Conservation (phyloP, 2,797 vertebrate genomes). For the Poeciliopsis infans region DNA sequence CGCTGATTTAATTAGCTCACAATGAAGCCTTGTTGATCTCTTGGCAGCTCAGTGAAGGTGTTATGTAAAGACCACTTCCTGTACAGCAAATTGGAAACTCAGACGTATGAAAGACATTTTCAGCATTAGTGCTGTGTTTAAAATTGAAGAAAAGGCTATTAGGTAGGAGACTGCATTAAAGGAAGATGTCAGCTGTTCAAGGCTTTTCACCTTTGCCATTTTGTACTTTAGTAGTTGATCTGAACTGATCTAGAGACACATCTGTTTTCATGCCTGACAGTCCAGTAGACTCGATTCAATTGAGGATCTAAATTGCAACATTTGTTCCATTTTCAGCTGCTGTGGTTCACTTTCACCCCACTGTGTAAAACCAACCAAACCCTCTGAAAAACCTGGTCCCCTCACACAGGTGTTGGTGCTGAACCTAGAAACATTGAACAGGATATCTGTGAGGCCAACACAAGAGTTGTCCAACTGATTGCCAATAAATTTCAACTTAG, state of each 20-base stretch:
- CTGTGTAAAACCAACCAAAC: neutral
- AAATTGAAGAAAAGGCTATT: neutral
- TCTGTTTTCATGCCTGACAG: neutral
- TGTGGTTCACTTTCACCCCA: too few species aligned
- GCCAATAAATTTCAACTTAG: too few species aligned
- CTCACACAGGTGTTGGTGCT: neutral
- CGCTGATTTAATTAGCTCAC: slow-evolving; percentile 50
- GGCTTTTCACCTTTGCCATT: neutral
- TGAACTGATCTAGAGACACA: neutral
- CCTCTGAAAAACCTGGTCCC: neutral
- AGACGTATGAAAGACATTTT: neutral
- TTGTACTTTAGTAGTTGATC: neutral
- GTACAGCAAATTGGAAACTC: neutral
- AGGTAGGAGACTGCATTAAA: neutral
- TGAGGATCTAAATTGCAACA: neutral
- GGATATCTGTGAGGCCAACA: too few species aligned
- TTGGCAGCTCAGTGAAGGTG: slow-evolving; percentile 35
- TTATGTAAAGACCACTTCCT: slow-evolving; percentile 9
- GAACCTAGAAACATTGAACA: neutral
- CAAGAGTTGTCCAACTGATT: too few species aligned
- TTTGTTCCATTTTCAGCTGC: neutral
- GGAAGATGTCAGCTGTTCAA: neutral
- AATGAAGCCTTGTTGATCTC: slow-evolving; percentile 48
- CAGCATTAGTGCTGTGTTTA: neutral
- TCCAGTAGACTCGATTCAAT: neutral